Evolutionary conservation across 2,888 invertebrate species (phyloP).

Genomic region (Ormia ochracea): DNA sequence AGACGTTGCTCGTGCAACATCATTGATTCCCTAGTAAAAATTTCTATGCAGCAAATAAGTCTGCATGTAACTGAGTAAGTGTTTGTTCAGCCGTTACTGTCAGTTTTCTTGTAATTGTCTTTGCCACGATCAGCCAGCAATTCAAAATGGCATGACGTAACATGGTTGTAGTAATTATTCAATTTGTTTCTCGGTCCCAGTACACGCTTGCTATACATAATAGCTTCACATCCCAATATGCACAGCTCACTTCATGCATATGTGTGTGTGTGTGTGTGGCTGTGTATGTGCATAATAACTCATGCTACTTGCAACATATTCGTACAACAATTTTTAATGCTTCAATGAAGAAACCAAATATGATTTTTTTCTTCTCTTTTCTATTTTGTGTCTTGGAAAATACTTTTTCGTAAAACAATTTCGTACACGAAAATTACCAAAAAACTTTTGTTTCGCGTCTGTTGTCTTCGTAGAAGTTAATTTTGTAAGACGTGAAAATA

Average conservation of each 20-base stretch:
- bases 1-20: conserved; percentile 38
- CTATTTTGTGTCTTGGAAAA: conserved; percentile 24
- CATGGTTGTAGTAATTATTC: conserved; percentile 64
- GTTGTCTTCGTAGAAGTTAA: conserved; percentile 30
- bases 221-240: conserved; percentile 11
- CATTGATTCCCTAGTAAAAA: conserved; percentile 39
- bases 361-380: background rate
- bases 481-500: conserved; percentile 43
- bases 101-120: conserved; percentile 55
- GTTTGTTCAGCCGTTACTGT: conserved; percentile 59
- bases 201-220: conserved; percentile 3
- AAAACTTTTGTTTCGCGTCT: conserved; percentile 26
- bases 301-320: conserved; percentile 24
- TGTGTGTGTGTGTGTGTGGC: too few species aligned
- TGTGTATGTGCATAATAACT: too few species aligned
- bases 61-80: conserved; percentile 1
- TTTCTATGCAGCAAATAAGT: too few species aligned
- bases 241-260: conserved; percentile 12
- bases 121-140: conserved; percentile 50
- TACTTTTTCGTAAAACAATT: conserved; percentile 17
- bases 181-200: conserved; percentile 60
- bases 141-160: conserved; percentile 57
- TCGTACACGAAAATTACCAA: conserved; percentile 33
- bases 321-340: conserved; percentile 62
- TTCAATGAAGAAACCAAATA: conserved; percentile 63